Evolutionary conservation across 2,113 vertebrate genomes (phyloP), one percentile per base, ranked within the genome.

Genomic region (Eptatretus burgeri): DNA sequence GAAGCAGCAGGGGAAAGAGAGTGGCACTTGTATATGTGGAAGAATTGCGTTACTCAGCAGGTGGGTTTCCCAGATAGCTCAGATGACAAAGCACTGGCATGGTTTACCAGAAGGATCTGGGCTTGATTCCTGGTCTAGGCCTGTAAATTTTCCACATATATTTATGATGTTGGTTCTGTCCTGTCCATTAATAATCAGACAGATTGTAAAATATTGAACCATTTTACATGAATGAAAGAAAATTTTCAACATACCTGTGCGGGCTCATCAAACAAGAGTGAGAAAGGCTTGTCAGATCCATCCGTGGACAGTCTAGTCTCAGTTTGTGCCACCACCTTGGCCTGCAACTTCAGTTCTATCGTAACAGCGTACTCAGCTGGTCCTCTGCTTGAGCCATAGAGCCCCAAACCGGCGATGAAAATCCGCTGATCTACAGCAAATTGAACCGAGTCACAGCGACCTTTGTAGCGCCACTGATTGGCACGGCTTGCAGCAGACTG

Each of bases 321-420:
- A n/a, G 56, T n/a, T 20, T 20, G 56, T 17, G 56, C 56, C 56
- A 60, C n/a, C n/a, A 20, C 20, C n/a, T 9, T 20, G 9, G n/a
- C 56, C n/a, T 20, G 56, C 56, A n/a, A 11, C 12, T 60, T 13
- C n/a, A 60, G n/a, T n/a, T 60, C 56, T 20, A 60, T 20, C 12
- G 56, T 60, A 13, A 20, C 56, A n/a, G 56, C 56, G 12, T 20
- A 60, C 56, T 60, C 56, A n/a, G 56, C 56, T n/a, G 56, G n/a
- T 20, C 56, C 56, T n/a, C 56, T 60, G 9, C 56, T n/a, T 10
- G 56, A 20, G n/a, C 56, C 56, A 20, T 60, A 60, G n/a, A 60
- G 56, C 9, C 56, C 56, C 56, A 60, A 20, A 10, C 56, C 56
- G 56, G 56, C 19, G n/a, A 60, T n/a, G 56, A 60, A 60, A 20